Evolutionary conservation across 2,888 invertebrate genomes (phyloP).

Genomic region (Oscheius sp.): DNA sequence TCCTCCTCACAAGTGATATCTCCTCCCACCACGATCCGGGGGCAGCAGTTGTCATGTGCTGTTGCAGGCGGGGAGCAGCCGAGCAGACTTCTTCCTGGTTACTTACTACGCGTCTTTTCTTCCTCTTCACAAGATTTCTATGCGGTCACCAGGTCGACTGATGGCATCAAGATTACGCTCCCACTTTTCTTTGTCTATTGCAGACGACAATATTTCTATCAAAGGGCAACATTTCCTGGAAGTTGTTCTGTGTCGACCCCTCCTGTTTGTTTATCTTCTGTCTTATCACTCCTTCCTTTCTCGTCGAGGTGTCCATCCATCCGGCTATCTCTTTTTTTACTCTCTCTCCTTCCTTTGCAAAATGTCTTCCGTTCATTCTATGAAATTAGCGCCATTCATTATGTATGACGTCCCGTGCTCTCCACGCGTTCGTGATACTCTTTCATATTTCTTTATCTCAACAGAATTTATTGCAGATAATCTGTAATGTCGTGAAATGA

Average conservation of each 20-base stretch:
- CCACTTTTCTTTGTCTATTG: too few species aligned
- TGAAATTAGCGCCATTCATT: constrained; percentile 7
- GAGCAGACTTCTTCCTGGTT: constrained; percentile 8
- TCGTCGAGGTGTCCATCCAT: background rate
- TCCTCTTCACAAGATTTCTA: background rate
- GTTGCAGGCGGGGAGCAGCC: background rate
- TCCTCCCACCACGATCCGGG: background rate
- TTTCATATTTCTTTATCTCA: background rate
- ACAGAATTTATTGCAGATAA: constrained; percentile 4
- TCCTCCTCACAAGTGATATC: constrained; percentile 1
- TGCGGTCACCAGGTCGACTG: background rate
- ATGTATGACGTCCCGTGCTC: background rate
- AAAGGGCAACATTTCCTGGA: background rate
- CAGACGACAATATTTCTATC: background rate
- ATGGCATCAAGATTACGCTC: too few species aligned
- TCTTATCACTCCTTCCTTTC: constrained; percentile 3
- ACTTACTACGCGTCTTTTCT: constrained; percentile 1
- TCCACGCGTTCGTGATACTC: background rate
- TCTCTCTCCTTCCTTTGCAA: background rate
- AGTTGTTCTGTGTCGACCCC: too few species aligned
- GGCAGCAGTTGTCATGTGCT: constrained; percentile 26
- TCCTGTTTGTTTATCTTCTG: constrained; percentile 12
- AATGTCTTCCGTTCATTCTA: background rate
- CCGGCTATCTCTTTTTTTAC: background rate
- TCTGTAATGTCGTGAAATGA: constrained; percentile 31